Conservation (phyloP, 2,888 invertebrate genomes). For the Dugesia japonica region DNA sequence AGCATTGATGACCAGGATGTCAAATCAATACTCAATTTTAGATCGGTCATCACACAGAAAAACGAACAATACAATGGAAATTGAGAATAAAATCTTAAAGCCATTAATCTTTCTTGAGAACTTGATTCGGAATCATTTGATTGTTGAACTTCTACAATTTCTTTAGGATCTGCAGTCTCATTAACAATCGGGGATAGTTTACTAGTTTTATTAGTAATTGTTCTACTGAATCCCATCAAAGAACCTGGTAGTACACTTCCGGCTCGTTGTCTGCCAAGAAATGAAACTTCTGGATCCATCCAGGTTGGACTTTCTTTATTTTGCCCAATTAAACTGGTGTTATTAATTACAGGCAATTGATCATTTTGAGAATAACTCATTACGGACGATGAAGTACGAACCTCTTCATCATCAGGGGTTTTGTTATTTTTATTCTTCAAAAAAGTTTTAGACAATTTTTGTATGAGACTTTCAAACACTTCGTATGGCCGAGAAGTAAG, state of each 20-base stretch:
- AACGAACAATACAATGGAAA: conserved; percentile 33
- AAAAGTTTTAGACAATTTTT: conserved; percentile 21
- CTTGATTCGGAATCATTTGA: neutral
- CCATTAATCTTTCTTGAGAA: neutral
- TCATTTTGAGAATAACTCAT: neutral
- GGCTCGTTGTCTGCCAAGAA: conserved; percentile 11
- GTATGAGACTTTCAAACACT: conserved; percentile 25
- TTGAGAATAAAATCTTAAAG: conserved; percentile 25
- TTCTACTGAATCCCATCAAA: conserved; percentile 6
- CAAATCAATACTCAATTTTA: conserved; percentile 31
- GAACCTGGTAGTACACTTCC: conserved; percentile 26
- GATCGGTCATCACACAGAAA: conserved; percentile 30
- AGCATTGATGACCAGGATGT: conserved; percentile 33
- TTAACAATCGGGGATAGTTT: neutral
- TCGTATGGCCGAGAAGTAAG: conserved; percentile 32
- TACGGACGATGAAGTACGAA: neutral
- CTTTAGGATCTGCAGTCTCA: neutral
- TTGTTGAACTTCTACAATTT: neutral
- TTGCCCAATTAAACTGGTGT: neutral
- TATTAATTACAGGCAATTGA: neutral
- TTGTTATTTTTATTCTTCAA: neutral
- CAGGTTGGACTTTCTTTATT: neutral
- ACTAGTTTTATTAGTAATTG: neutral
- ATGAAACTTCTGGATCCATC: neutral
- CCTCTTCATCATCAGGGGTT: neutral